A percentile compares a stretch with the other conserved stretches of the same genome.
These are phyloP conservation scores for Aporophyla nigra DNA, from an alignment of 2,888 invertebrate species.

Conservation along the genomic window DNA sequence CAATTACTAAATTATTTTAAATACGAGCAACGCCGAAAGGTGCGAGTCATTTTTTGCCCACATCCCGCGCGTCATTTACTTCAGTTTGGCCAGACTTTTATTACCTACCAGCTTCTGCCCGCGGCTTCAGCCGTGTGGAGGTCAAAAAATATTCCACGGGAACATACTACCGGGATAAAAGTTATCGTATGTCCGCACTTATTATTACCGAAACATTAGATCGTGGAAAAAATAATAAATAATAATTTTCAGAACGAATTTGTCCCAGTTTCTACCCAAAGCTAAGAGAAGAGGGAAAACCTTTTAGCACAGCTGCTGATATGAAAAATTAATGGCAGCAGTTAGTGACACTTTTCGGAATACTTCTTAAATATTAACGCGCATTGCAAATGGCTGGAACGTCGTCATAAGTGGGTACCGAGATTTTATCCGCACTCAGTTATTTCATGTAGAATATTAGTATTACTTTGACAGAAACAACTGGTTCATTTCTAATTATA, in stretches of 20 bases:
- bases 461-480: conserved; percentile 5
- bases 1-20: too few species aligned
- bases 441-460: conserved; percentile 13
- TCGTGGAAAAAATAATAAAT: background rate
- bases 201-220: too few species aligned
- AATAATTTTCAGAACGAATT: conserved; percentile 26
- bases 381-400: conserved; percentile 38
- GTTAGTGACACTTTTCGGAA: conserved; percentile 52
- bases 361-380: conserved; percentile 59
- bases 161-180: too few species aligned
- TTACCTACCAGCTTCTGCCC: too few species aligned
- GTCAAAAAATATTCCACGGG: too few species aligned
- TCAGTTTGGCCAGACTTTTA: too few species aligned
- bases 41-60: too few species aligned
- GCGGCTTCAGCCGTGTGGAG: too few species aligned
- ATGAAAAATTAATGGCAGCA: conserved; percentile 60
- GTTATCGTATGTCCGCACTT: too few species aligned
- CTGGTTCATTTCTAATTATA: background rate
- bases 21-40: too few species aligned
- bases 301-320: conserved; percentile 55
- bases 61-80: too few species aligned
- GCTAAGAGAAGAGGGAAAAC: conserved; percentile 42
- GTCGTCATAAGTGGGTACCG: conserved; percentile 39
- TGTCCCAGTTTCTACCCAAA: conserved; percentile 15
- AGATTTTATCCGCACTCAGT: conserved; percentile 14